Evolutionary conservation across 2,888 invertebrate species (phyloP).

Genomic region (Diaperis boleti): DNA sequence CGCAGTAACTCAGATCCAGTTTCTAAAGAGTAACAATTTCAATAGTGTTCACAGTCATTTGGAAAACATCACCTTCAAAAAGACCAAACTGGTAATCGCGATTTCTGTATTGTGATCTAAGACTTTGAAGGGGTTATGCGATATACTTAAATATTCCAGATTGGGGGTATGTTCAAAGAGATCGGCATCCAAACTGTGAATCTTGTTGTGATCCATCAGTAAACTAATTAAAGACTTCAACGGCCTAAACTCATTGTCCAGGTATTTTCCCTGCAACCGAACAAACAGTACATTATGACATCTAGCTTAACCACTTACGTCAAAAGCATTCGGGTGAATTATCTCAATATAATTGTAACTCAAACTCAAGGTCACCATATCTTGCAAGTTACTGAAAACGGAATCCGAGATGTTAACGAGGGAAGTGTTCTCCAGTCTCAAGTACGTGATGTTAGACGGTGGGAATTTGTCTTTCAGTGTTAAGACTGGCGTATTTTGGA

Average conservation of each 20-base stretch:
- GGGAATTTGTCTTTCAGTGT: conserved; percentile 66
- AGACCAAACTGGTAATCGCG: conserved; percentile 75
- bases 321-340: conserved; percentile 75
- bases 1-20: conserved; percentile 78
- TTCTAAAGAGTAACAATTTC: conserved; percentile 64
- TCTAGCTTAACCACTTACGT: conserved; percentile 67
- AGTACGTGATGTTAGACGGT: conserved; percentile 65
- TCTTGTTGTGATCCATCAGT: conserved; percentile 76
- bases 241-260: conserved; percentile 72
- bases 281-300: no score
- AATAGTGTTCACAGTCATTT: not conserved
- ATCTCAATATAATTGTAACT: conserved; percentile 76
- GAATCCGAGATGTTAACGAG: conserved; percentile 73
- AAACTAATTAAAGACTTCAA: conserved; percentile 71
- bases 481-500: conserved; percentile 49
- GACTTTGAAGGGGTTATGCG: conserved; percentile 79
- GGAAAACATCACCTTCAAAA: conserved; percentile 72
- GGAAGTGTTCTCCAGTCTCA: conserved; percentile 74
- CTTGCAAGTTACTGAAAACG: conserved; percentile 74
- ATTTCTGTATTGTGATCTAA: conserved; percentile 74
- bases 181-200: conserved; percentile 78
- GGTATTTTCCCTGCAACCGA: conserved; percentile 71
- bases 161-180: conserved; percentile 80
- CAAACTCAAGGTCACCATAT: conserved; percentile 75
- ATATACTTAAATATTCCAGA: conserved; percentile 76